Conservation (phyloP, 2,113 vertebrate species). For the Reinhardtius hippoglossoides region DNA sequence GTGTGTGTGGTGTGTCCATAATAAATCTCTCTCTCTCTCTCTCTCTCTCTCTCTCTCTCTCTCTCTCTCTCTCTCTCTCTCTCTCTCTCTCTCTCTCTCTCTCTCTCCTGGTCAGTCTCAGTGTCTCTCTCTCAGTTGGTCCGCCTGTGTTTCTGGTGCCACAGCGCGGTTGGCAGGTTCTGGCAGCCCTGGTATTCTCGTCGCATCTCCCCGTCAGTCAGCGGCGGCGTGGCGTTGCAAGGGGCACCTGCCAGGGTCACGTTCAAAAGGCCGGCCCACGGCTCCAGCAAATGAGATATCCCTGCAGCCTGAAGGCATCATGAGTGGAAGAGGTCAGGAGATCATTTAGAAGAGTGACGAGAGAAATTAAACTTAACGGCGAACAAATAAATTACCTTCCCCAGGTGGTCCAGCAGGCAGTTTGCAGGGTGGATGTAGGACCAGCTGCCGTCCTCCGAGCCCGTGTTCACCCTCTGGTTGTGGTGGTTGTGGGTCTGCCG, state of each 20-base stretch:
- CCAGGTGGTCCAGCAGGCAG: slow-evolving; percentile 83
- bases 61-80: background rate
- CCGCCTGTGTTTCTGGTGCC: slow-evolving; percentile 79
- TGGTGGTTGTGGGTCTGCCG: slow-evolving; percentile 50
- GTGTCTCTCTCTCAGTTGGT: slow-evolving; percentile 40
- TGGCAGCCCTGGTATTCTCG: slow-evolving; percentile 86
- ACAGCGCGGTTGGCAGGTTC: slow-evolving; percentile 86
- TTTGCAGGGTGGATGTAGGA: slow-evolving; percentile 66
- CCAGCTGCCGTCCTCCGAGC: slow-evolving; percentile 74
- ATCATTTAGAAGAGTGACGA: background rate
- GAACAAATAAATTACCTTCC: slow-evolving; percentile 59
- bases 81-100: background rate
- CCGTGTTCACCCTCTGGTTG: slow-evolving; percentile 33
- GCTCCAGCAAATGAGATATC: slow-evolving; percentile 65
- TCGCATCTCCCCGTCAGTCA: slow-evolving; percentile 82
- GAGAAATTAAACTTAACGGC: background rate
- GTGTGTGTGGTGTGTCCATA: slow-evolving; percentile 11
- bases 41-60: too few relatives aligned
- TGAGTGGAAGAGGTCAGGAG: background rate
- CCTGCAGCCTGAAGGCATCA: slow-evolving; percentile 56
- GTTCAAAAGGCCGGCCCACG: slow-evolving; percentile 75
- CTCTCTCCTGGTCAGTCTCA: background rate
- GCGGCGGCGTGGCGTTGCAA: slow-evolving; percentile 83
- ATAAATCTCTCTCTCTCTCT: background rate
- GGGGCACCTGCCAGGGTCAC: slow-evolving; percentile 84